Evolutionary conservation across 2,888 invertebrate species (phyloP).

Genomic region (Tachina fera): DNA sequence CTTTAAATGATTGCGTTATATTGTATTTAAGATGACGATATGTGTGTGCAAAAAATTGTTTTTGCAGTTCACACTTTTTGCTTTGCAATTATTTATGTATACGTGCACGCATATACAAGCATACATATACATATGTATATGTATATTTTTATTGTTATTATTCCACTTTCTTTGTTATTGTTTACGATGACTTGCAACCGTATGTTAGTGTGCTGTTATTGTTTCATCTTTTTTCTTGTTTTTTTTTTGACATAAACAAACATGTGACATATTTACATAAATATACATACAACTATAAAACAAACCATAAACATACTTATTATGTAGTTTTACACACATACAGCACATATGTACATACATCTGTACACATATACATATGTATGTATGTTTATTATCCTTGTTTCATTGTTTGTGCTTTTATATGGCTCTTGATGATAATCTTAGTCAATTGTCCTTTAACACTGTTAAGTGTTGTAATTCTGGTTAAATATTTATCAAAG

Average conservation of each 20-base stretch:
- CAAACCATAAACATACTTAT: slow-evolving; percentile 40
- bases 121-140: too few species aligned
- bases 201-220: slow-evolving; percentile 39
- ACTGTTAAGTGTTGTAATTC: slow-evolving; percentile 56
- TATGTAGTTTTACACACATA: slow-evolving; percentile 37
- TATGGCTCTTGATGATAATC: slow-evolving; percentile 49
- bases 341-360: neutral
- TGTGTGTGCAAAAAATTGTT: neutral
- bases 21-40: neutral
- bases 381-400: neutral
- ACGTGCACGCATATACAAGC: too few species aligned
- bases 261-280: slow-evolving; percentile 49
- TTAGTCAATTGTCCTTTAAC: slow-evolving; percentile 54
- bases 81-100: neutral
- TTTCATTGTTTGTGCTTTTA: slow-evolving; percentile 26
- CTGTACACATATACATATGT: neutral
- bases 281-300: slow-evolving; percentile 1
- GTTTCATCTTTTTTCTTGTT: slow-evolving; percentile 13
- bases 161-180: slow-evolving; percentile 33
- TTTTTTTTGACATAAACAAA: slow-evolving; percentile 25
- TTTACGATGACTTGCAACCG: slow-evolving; percentile 1
- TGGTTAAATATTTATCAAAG: slow-evolving; percentile 50
- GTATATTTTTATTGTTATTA: neutral
- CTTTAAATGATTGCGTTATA: too few species aligned
- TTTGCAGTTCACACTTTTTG: slow-evolving; percentile 14